phyloP scores from a whole-genome alignment of 2,113 vertebrate species.

The Myrmophylax atrothorax region DNA sequence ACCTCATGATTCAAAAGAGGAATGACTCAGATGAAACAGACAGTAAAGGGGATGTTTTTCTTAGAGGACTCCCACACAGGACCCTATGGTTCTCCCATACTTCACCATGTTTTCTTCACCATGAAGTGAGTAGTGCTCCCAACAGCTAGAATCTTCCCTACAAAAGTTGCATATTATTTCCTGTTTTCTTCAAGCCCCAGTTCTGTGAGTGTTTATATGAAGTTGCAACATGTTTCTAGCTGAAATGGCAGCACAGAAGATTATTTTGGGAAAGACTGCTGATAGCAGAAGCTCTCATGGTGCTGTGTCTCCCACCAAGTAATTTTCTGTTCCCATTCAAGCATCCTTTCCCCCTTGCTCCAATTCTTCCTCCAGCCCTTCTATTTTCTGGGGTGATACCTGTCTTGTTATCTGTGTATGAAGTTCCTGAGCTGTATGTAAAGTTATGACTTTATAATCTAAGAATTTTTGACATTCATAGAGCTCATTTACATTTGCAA shows the following conservation, averaged over 20 bases:
- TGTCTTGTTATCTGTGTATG: not conserved
- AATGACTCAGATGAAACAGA: constrained; percentile 18
- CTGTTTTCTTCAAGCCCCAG: not conserved
- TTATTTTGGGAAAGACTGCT: constrained; percentile 23
- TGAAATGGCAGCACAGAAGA: not conserved
- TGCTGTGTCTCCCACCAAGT: not conserved
- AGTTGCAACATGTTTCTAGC: not conserved
- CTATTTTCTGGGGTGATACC: not conserved
- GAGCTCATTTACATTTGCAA: constrained; percentile 5
- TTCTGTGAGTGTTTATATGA: not conserved
- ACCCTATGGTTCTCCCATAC: not conserved
- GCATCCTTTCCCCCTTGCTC: not conserved
- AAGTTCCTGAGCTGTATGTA: not conserved
- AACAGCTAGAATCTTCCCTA: not conserved
- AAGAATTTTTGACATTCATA: not conserved
- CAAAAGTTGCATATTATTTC: not conserved
- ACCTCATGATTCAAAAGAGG: constrained; percentile 18
- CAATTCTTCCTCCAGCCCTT: not conserved
- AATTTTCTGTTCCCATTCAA: constrained; percentile 9
- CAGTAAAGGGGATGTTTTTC: not conserved
- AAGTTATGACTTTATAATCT: not conserved
- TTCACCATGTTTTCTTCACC: not conserved
- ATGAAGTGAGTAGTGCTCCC: not conserved
- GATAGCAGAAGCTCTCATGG: constrained; percentile 12
- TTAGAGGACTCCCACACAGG: not conserved